phyloP scores from a whole-genome alignment of 2,888 invertebrate species.

The Lissonota sp. region DNA sequence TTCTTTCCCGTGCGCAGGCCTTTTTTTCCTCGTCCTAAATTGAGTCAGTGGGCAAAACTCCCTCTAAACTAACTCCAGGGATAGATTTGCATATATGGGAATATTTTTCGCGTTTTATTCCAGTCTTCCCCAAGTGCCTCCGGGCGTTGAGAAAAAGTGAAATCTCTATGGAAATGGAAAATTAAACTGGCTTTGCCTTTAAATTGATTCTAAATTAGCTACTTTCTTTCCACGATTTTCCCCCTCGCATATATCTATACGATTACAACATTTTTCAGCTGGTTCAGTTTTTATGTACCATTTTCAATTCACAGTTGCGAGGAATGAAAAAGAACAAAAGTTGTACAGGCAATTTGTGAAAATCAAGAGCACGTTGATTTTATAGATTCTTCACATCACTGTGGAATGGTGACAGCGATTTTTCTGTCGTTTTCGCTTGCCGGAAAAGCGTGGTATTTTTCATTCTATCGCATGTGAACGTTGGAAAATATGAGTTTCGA shows the following conservation, averaged over 20 bases:
- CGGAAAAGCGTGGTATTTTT: background rate
- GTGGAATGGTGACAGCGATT: background rate
- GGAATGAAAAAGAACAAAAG: background rate
- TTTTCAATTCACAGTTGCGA: no score
- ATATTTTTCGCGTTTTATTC: no score
- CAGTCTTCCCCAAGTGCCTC: no score
- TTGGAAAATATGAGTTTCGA: conserved; percentile 48
- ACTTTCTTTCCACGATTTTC: background rate
- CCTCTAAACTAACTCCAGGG: no score
- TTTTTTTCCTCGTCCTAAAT: no score
- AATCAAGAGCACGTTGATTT: background rate
- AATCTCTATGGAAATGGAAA: no score
- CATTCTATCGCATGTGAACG: background rate
- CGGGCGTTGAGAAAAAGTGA: no score
- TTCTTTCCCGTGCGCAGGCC: no score
- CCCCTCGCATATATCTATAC: no score
- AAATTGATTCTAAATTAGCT: background rate
- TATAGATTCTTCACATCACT: background rate
- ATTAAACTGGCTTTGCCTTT: background rate
- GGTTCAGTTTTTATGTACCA: background rate
- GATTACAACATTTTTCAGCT: background rate
- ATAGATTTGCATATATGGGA: no score
- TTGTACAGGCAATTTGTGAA: background rate
- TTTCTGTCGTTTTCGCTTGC: background rate
- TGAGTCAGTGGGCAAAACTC: no score